Base-by-base conservation (phyloP, 2,888 invertebrate species). In the Halictus ligatus region DNA sequence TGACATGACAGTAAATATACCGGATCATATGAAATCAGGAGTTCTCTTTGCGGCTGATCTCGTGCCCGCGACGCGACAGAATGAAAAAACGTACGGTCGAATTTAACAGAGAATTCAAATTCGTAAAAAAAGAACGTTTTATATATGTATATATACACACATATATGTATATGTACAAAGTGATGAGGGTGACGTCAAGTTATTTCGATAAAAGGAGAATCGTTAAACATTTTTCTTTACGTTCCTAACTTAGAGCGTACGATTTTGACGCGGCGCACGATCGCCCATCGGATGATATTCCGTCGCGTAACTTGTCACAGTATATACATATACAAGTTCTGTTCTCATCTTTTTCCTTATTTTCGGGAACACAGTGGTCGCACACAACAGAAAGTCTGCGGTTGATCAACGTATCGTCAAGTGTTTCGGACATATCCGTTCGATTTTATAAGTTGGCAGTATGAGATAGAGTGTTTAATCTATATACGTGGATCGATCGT, bases 361-460 rank as follows among this genome's bases (percentile, higher is more conserved):
- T 71, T 80, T 0, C 13, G 81, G 78, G 81, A 88, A 90, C 86
- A 89, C 89, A 86, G 81, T 89, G 80, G 85, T 80, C 21, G 35
- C 35, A 69, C 69, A 69, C 78, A 83, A 78, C 78, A 76, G 76
- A 79, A 88, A 50, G 71, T 87, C 75, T 76, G 73, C 72, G 40
- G 69, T 76, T 74, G 21, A 76, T 78, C 29, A 18, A 75, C 54
- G 64, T 84, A 71, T 72, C 71, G 40, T 86, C 77, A 79, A 58
- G 73, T 72, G 71, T 40, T n/a, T 74, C 21, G 74, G 78, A 80
- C 75, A 76, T 80, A 83, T 10, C 35, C 76, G 78, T 77, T 90
- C 77, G 79, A 75, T 84, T 71, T 71, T 89, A 67, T 75, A 78
- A 80, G 82, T 79, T 91, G 89, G 91, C 91, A 91, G 92, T 92